A percentile compares a stretch with the other conserved stretches of the same genome.
phyloP scores from a whole-genome alignment of 1,140 invertebrate genomes.

The Lethrus apterus region DNA sequence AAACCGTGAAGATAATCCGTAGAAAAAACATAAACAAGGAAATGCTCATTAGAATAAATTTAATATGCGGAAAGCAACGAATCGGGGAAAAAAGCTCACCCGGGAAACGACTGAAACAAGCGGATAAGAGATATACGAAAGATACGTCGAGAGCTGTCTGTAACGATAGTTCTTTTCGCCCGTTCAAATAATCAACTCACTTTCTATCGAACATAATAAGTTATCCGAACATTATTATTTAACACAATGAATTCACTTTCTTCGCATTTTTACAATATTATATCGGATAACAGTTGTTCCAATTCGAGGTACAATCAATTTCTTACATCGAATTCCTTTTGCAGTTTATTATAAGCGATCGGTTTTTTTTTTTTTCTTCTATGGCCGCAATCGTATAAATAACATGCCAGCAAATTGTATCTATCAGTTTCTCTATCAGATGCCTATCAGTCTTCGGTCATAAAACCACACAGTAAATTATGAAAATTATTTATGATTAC shows the following conservation, averaged over 20 bases:
- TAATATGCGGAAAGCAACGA: too few relatives aligned
- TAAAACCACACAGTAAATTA: slow-evolving; percentile 9
- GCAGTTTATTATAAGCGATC: slow-evolving; percentile 6
- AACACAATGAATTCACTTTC: slow-evolving; percentile 13
- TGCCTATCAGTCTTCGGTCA: slow-evolving; percentile 6
- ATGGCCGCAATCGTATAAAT: slow-evolving; percentile 6
- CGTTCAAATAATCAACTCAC: slow-evolving; percentile 3
- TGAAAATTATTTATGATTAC: slow-evolving; percentile 6
- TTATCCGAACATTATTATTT: slow-evolving; percentile 12
- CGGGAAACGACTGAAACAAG: too few relatives aligned
- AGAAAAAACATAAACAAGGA: too few relatives aligned
- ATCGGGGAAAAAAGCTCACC: too few relatives aligned
- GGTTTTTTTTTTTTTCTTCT: too few relatives aligned
- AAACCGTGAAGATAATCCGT: too few relatives aligned
- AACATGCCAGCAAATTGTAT: slow-evolving; percentile 9
- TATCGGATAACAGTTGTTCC: too few relatives aligned
- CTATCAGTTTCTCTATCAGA: slow-evolving; percentile 3
- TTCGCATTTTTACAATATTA: too few relatives aligned
- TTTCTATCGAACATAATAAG: slow-evolving; percentile 13
- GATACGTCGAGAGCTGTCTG: too few relatives aligned
- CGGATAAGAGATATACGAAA: too few relatives aligned
- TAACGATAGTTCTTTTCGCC: too few relatives aligned
- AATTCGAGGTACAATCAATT: slow-evolving; percentile 1
- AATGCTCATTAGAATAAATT: too few relatives aligned
- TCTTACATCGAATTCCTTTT: slow-evolving; percentile 5